phyloP scores from a whole-genome alignment of 1,140 invertebrate species.

The Apis dorsata region DNA sequence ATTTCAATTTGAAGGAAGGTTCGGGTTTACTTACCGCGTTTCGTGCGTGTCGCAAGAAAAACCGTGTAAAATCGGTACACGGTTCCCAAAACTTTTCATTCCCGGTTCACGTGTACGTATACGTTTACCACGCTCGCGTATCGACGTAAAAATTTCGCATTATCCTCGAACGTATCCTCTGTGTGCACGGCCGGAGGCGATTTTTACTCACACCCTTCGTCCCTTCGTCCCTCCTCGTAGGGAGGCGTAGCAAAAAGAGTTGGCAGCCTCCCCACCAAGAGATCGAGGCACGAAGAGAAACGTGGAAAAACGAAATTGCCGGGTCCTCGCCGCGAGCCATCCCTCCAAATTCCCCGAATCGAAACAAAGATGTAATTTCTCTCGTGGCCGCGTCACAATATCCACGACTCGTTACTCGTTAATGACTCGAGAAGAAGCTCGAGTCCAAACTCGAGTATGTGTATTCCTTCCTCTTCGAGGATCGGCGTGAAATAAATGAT shows the following conservation, averaged over 20 bases:
- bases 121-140: neutral
- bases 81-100: too few species aligned
- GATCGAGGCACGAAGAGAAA: neutral
- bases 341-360: neutral
- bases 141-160: neutral
- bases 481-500: too few species aligned
- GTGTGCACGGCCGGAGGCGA: neutral
- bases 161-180: neutral
- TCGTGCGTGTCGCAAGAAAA: too few species aligned
- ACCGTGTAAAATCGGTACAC: too few species aligned
- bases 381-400: neutral
- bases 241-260: neutral
- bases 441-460: too few species aligned
- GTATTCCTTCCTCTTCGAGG: too few species aligned
- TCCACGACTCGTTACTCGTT: neutral
- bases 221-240: too few species aligned
- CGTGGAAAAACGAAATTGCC: constrained; percentile 24
- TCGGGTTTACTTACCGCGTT: too few species aligned
- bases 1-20: too few species aligned
- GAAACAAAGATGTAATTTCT: constrained; percentile 17
- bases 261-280: neutral
- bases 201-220: neutral
- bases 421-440: neutral
- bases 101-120: too few species aligned
- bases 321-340: neutral